These are phyloP conservation scores for Salvelinus alpinus DNA, from an alignment of 2,113 vertebrate species.

Conservation along the genomic window DNA sequence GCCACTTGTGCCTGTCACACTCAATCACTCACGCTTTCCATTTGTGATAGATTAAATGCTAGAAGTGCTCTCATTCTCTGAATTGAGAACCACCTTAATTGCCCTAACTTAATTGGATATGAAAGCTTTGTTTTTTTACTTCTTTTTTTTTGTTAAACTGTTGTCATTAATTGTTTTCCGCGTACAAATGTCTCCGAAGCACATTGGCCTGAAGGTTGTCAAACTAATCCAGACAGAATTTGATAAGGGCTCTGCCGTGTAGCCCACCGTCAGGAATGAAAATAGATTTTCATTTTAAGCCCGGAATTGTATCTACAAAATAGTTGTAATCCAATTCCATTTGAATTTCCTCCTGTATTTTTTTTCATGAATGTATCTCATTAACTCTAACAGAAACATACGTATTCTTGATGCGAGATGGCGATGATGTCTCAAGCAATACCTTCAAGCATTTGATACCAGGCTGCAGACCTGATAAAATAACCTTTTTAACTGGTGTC, in stretches of 20 bases:
- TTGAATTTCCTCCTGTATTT: constrained; percentile 42
- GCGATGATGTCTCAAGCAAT: constrained; percentile 31
- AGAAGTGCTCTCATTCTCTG: background rate
- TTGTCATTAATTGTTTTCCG: constrained; percentile 47
- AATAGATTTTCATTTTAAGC: constrained; percentile 51
- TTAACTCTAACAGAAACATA: constrained; percentile 34
- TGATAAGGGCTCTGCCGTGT: constrained; percentile 21
- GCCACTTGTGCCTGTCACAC: too few species aligned
- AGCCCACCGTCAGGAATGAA: constrained; percentile 31
- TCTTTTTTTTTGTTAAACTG: background rate
- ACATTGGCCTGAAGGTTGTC: constrained; percentile 25
- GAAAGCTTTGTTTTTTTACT: background rate
- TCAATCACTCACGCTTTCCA: too few species aligned
- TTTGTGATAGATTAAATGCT: background rate
- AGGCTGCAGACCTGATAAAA: constrained; percentile 20
- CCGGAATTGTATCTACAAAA: constrained; percentile 44
- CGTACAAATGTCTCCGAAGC: constrained; percentile 15
- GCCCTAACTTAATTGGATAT: too few species aligned
- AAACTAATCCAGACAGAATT: constrained; percentile 27
- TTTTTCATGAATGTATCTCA: constrained; percentile 24
- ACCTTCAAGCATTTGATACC: background rate
- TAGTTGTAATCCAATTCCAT: constrained; percentile 58
- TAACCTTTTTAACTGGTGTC: constrained; percentile 27
- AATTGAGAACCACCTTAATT: background rate
- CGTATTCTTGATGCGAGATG: constrained; percentile 31